These are phyloP conservation scores for Pseudanteris insignis DNA, from an alignment of 2,888 invertebrate species.

Conservation along the genomic window DNA sequence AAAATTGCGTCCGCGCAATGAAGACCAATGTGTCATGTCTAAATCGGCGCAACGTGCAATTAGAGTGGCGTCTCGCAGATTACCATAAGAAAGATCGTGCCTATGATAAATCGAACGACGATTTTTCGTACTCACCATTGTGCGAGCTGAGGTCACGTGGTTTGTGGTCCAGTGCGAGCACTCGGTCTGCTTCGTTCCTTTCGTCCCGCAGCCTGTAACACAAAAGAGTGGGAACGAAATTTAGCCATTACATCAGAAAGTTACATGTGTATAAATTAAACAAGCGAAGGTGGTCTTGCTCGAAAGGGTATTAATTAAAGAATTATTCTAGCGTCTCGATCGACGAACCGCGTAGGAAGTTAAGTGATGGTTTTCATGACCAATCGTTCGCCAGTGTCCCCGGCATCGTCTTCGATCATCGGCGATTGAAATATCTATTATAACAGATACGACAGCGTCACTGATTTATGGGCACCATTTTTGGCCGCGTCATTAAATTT, in stretches of 20 bases:
- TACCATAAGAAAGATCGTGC: slow-evolving; percentile 24
- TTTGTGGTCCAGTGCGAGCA: slow-evolving; percentile 82
- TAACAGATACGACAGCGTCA: slow-evolving; percentile 20
- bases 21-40: slow-evolving; percentile 31
- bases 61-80: slow-evolving; percentile 18
- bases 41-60: slow-evolving; percentile 14
- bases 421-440: slow-evolving; percentile 46
- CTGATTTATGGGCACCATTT: slow-evolving; percentile 28
- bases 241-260: slow-evolving; percentile 35
- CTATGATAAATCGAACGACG: slow-evolving; percentile 32
- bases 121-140: slow-evolving; percentile 75
- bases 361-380: slow-evolving; percentile 56
- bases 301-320: slow-evolving; percentile 59
- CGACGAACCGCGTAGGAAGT: slow-evolving; percentile 57
- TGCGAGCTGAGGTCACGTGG: slow-evolving; percentile 86
- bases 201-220: slow-evolving; percentile 87
- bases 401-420: slow-evolving; percentile 42
- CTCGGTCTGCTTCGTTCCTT: slow-evolving; percentile 84
- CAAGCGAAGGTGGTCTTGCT: slow-evolving; percentile 44
- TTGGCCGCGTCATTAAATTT: neutral
- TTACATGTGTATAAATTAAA: slow-evolving; percentile 41
- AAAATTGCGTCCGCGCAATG: slow-evolving; percentile 16
- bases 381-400: slow-evolving; percentile 41
- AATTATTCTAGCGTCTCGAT: slow-evolving; percentile 58
- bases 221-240: slow-evolving; percentile 41